A percentile compares a stretch with the other conserved stretches of the same genome.
Evolutionary conservation across 2,888 invertebrate species (phyloP).

Genomic region (Tolmerus cingulatus): DNA sequence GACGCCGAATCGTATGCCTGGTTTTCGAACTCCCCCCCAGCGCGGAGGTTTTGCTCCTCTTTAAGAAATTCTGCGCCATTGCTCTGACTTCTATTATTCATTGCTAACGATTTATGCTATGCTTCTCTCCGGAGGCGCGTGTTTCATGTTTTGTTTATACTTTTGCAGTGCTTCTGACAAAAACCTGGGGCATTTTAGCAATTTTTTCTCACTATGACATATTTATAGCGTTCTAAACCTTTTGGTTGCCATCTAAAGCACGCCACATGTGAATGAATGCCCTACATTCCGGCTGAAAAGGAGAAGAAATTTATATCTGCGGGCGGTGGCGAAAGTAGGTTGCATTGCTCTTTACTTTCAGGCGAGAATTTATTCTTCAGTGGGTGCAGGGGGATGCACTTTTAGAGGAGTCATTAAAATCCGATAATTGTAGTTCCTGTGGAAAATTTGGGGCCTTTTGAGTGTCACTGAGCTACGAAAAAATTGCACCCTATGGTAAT

Average conservation of each 20-base stretch:
- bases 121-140: background rate
- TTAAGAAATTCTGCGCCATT: constrained; percentile 15
- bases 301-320: constrained; percentile 31
- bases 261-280: constrained; percentile 19
- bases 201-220: constrained; percentile 30
- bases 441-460: background rate
- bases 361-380: background rate
- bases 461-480: background rate
- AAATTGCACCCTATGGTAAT: background rate
- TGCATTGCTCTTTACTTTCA: constrained; percentile 20
- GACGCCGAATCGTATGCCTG: background rate
- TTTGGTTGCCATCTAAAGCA: constrained; percentile 37
- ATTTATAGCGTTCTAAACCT: constrained; percentile 34
- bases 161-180: constrained; percentile 24
- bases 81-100: background rate
- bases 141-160: constrained; percentile 10
- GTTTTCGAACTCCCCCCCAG: background rate
- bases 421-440: background rate
- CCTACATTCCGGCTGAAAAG: constrained; percentile 23
- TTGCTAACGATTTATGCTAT: constrained; percentile 16
- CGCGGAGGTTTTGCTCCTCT: background rate
- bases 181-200: constrained; percentile 28
- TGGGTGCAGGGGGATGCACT: background rate
- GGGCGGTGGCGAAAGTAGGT: constrained; percentile 25
- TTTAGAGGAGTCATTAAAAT: background rate